Evolutionary conservation across 2,797 vertebrate genomes (phyloP), one percentile per base, ranked within the genome.

Genomic region (Amazonetta brasiliensis): DNA sequence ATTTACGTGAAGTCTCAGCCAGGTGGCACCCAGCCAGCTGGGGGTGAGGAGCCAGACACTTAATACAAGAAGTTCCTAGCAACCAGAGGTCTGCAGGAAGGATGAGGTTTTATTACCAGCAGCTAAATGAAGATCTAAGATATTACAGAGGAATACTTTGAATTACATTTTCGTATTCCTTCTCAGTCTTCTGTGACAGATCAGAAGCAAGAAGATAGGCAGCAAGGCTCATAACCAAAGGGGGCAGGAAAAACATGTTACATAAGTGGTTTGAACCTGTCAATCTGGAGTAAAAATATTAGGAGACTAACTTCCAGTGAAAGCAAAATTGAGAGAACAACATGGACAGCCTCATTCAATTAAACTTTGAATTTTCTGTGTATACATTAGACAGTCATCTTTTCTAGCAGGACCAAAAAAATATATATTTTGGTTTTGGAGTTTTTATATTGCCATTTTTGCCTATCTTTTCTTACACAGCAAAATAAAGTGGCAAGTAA

Each of bases 11-110:
- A 84, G 92, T 77, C 68, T 33, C 35, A 33, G 84, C 66, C 76
- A 93, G 55, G n/a, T 94, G 95, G 95, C 92, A 84, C n/a, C 9
- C 71, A 83, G 79, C 91, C 93, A 95, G 64, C 5, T 1, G 3
- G 23, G 56, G 69, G 76, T 89, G 68, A 93, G 72, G 87, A 92
- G 76, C 46, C 75, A 94, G 96, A 91, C 87, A 97, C 55, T 92
- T 78, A 85, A 95, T 93, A 92, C 71, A 78, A 17, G 2, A 67
- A 95, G 90, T 20, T 91, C 93, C 84, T 91, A 93, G 82, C 94
- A 96, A 94, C 93, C 78, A 21, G 73, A 62, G 84, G 30, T 46
- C 94, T 89, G 72, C 50, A 87, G 76, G 56, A 62, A 93, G 68
- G 73, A 86, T 31, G 43, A 88, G 87, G 94, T 63, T 89, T 46